phyloP scores from a whole-genome alignment of 1,140 invertebrate species.

The Camponotus vicinus region DNA sequence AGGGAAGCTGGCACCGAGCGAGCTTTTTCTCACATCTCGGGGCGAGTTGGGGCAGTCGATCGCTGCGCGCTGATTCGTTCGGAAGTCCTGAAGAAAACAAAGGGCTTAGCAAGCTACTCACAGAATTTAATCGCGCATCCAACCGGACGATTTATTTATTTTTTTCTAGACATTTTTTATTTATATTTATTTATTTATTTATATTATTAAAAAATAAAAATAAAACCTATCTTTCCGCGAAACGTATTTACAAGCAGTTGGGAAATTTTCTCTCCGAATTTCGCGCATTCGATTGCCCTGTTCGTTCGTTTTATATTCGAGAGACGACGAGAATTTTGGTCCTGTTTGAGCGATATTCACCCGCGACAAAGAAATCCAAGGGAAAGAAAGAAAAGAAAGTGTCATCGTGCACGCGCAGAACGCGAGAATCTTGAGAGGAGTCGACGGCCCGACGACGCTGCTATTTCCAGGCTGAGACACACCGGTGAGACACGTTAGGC shows the following conservation, averaged over 20 bases:
- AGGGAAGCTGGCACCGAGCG: slow-evolving; percentile 46
- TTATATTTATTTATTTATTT: slow-evolving; percentile 72
- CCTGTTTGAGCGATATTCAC: slow-evolving; percentile 10
- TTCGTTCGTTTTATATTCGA: slow-evolving; percentile 28
- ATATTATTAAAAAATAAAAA: slow-evolving; percentile 5
- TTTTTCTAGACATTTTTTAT: slow-evolving; percentile 43
- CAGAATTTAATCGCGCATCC: neutral
- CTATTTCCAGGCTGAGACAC: slow-evolving; percentile 76
- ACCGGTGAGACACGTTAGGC: slow-evolving; percentile 67
- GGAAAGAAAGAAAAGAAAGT: slow-evolving; percentile 58
- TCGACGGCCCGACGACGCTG: slow-evolving; percentile 67
- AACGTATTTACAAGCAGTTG: neutral
- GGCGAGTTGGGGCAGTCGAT: slow-evolving; percentile 62
- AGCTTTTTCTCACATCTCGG: slow-evolving; percentile 64
- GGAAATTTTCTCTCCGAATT: neutral
- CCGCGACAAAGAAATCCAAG: slow-evolving; percentile 2
- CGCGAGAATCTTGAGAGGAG: slow-evolving; percentile 68
- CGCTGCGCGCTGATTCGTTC: slow-evolving; percentile 61
- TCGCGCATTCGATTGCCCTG: too few relatives aligned
- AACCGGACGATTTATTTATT: neutral
- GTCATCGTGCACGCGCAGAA: slow-evolving; percentile 48
- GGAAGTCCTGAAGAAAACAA: slow-evolving; percentile 50
- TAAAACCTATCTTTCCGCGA: neutral
- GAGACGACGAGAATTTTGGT: neutral
- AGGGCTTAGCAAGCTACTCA: neutral